Evolutionary conservation across 2,888 invertebrate species (phyloP).

Genomic region (Drosophila ezoana): DNA sequence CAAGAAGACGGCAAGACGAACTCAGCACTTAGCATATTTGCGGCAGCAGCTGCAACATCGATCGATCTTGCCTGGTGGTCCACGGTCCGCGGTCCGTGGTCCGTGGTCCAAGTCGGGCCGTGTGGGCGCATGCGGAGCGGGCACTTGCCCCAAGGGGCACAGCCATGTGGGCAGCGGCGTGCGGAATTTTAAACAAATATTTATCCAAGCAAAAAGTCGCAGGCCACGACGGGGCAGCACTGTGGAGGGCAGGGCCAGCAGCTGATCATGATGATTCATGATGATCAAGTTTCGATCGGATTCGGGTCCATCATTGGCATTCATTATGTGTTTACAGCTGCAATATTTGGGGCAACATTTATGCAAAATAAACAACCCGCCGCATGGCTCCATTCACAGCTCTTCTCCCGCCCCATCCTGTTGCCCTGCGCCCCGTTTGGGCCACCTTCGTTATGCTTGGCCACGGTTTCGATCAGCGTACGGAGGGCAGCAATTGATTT

Average conservation of each 20-base stretch:
- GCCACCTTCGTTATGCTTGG: slow-evolving; percentile 50
- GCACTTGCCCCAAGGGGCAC: slow-evolving; percentile 43
- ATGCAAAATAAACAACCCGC: slow-evolving; percentile 77
- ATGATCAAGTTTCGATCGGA: slow-evolving; percentile 36
- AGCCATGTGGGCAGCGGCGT: slow-evolving; percentile 55
- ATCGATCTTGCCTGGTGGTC: slow-evolving; percentile 69
- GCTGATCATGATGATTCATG: slow-evolving; percentile 23
- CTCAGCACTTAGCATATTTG: slow-evolving; percentile 73
- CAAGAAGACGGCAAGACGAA: slow-evolving; percentile 23
- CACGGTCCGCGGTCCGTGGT: background rate
- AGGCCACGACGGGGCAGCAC: slow-evolving; percentile 25
- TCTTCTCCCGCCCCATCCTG: slow-evolving; percentile 12
- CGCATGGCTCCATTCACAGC: slow-evolving; percentile 11
- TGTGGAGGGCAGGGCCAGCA: background rate
- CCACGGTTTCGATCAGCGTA: slow-evolving; percentile 29
- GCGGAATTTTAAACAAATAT: slow-evolving; percentile 78
- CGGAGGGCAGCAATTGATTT: slow-evolving; percentile 75
- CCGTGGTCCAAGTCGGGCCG: slow-evolving; percentile 8
- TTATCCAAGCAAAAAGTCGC: slow-evolving; percentile 67
- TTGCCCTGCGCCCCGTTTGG: background rate
- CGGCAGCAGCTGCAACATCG: slow-evolving; percentile 69
- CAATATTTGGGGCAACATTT: slow-evolving; percentile 82
- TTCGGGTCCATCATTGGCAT: slow-evolving; percentile 25
- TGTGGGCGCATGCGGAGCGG: slow-evolving; percentile 53
- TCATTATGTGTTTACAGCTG: slow-evolving; percentile 78